Evolutionary conservation across 2,113 vertebrate genomes (phyloP), one percentile per base, ranked within the genome.

Genomic region (Peromyscus californicus): DNA sequence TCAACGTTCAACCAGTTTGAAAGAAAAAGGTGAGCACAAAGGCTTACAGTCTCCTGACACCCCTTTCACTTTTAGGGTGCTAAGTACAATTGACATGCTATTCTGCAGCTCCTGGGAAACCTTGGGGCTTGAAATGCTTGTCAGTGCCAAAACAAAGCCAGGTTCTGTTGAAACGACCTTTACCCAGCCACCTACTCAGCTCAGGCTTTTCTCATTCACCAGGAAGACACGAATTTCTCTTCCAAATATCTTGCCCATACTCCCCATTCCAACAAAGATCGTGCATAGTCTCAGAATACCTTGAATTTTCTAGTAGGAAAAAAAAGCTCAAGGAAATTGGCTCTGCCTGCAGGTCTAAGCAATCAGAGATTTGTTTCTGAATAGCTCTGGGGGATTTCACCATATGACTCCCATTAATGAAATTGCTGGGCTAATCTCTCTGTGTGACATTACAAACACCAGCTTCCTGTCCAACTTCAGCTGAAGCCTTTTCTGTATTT

Each of bases 341-440:
- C 67, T 96, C 11, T 98, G 96, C 89, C 88, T 95, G 82, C 79
- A 89, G 22, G 97, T 93, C 70, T 96, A 96, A 97, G 90, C 95
- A 96, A 91, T 96, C 92, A 90, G 92, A 97, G 69, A 88, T 92
- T 85, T 97, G 95, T 96, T 97, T 89, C 93, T 96, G 96, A 96
- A 97, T 87, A 97, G 91, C 93, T 83, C 95, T 59, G 22, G 78
- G 92, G 84, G 72, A 96, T 97, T 98, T 97, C 80, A 78, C 95
- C 96, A 96, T 97, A 95, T 93, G 97, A 97, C 67, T 98, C 84
- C 61, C 88, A 97, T 98, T 97, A 97, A 87, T 94, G 93, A 97
- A 98, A 97, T 91, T 96, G 92, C 89, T 95, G 85, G 96, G 85
- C 83, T 97, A 97, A 97, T 98, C 95, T 94, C 89, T 96, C 88